Evolutionary conservation across 2,888 invertebrate genomes (phyloP), one percentile per base, ranked within the genome.

Genomic region (Steromphala cineraria): DNA sequence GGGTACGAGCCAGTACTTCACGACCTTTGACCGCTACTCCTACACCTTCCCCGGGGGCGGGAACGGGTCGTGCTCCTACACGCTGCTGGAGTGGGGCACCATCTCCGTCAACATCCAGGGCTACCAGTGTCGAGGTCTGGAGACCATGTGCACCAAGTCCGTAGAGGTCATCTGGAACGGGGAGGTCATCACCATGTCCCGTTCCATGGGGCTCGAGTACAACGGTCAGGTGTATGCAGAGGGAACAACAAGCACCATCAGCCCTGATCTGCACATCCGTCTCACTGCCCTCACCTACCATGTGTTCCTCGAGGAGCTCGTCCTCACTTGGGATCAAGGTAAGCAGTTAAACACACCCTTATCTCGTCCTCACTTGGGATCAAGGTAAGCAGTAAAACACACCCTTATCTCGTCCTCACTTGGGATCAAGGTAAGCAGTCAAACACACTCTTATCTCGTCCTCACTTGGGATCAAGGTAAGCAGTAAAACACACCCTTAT

Each of bases 101-200:
- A 71, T 71, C 40, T 17, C 17, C 40, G 71, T 71, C 10, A 28
- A 36, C n/a, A 31, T 71, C 10, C 71, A 71, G 19, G 71, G 36
- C 17, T 71, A 71, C 71, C 10, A 36, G 17, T 71, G 71, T 71
- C 71, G 71, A 40, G 71, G 71, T 4, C 19, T 36, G 19, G 71
- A 71, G 40, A 71, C 71, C 71, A 71, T 40, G 36, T 71, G 71
- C n/a, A 71, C 71, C 40, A 71, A 71, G 36, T 71, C 71, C 10
- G 36, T 71, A 17, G 36, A 71, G 19, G 13, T 71, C n/a, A 28
- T 31, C 17, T n/a, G 28, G 36, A 24, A 36, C 10, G 71, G 40
- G 17, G 4, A 36, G 7, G 46, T 46, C 10, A 31, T 71, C 17
- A 71, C 71, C 0, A 71, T 71, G 71, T 15, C 71, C 2, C 28